Conservation (phyloP, 1,140 invertebrate species). For the Drosophila asahinai region DNA sequence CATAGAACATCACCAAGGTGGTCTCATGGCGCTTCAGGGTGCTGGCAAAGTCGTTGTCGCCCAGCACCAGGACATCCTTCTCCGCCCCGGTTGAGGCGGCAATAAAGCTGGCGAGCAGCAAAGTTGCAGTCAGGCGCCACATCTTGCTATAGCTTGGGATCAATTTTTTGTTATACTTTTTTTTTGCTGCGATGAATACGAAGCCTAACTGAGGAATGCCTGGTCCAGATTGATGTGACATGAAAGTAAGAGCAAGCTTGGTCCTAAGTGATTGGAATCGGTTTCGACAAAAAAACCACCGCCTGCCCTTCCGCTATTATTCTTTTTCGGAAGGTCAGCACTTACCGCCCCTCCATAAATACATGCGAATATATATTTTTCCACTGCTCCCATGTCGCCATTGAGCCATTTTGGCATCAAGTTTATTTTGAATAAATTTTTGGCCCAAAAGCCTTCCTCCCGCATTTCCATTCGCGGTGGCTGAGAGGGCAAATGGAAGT, state of each 20-base stretch:
- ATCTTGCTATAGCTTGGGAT: conserved; percentile 34
- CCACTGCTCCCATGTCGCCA: conserved; percentile 26
- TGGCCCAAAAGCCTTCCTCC: conserved; percentile 18
- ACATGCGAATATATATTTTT: neutral
- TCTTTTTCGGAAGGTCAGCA: too few relatives aligned
- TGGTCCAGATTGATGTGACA: too few relatives aligned
- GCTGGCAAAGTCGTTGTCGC: conserved; percentile 92
- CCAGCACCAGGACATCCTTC: conserved; percentile 93
- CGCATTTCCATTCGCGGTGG: conserved; percentile 19
- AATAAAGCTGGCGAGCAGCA: conserved; percentile 40
- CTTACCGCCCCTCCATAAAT: neutral
- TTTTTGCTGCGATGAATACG: too few relatives aligned
- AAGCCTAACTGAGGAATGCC: too few relatives aligned
- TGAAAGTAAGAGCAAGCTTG: too few relatives aligned
- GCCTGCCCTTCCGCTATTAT: too few relatives aligned
- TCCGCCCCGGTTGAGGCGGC: conserved; percentile 55
- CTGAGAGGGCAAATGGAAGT: conserved; percentile 3
- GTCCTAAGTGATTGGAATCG: too few relatives aligned
- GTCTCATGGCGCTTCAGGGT: conserved; percentile 93
- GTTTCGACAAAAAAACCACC: too few relatives aligned
- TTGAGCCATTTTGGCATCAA: conserved; percentile 49
- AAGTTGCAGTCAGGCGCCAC: conserved; percentile 43
- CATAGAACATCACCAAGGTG: conserved; percentile 98
- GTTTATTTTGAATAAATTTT: conserved; percentile 50
- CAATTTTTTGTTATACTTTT: neutral